phyloP scores from a whole-genome alignment of 2,113 vertebrate species.

The Isichthys henryi region DNA sequence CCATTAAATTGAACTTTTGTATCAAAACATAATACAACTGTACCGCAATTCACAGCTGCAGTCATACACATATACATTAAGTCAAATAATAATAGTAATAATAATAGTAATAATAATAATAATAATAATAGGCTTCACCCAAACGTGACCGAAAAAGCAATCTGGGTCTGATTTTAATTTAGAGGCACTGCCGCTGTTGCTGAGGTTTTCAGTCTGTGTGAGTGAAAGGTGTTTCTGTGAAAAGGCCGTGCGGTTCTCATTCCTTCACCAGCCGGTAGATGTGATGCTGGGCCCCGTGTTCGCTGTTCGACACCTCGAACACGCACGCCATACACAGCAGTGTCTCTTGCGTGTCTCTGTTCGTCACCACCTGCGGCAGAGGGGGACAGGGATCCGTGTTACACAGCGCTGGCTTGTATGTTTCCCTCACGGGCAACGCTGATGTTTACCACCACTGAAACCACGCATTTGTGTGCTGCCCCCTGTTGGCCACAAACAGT shows the following conservation, averaged over 20 bases:
- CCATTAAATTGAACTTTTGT: constrained; percentile 56
- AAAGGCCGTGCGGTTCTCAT: constrained; percentile 57
- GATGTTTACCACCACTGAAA: neutral
- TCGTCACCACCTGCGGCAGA: constrained; percentile 85
- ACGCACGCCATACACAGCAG: constrained; percentile 99
- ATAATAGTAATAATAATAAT: constrained; percentile 27
- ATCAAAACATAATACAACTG: constrained; percentile 85
- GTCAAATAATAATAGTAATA: constrained; percentile 54
- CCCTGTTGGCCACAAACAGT: neutral
- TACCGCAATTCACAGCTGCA: constrained; percentile 94
- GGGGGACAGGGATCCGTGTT: neutral
- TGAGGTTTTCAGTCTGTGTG: constrained; percentile 83
- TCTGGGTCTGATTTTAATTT: constrained; percentile 68
- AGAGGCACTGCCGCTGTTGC: constrained; percentile 87
- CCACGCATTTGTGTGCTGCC: neutral
- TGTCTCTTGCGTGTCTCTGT: constrained; percentile 97
- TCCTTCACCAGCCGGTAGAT: constrained; percentile 99
- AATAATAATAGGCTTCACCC: constrained; percentile 67
- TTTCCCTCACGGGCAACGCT: neutral
- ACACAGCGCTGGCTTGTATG: neutral
- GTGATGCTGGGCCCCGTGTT: constrained; percentile 97
- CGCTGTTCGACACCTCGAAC: constrained; percentile 98
- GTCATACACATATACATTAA: constrained; percentile 81
- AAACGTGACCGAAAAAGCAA: constrained; percentile 71
- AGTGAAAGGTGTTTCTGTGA: constrained; percentile 30